These are phyloP conservation scores for Capitella teleta DNA, from an alignment of 1,140 invertebrate genomes.

Conservation along the genomic window DNA sequence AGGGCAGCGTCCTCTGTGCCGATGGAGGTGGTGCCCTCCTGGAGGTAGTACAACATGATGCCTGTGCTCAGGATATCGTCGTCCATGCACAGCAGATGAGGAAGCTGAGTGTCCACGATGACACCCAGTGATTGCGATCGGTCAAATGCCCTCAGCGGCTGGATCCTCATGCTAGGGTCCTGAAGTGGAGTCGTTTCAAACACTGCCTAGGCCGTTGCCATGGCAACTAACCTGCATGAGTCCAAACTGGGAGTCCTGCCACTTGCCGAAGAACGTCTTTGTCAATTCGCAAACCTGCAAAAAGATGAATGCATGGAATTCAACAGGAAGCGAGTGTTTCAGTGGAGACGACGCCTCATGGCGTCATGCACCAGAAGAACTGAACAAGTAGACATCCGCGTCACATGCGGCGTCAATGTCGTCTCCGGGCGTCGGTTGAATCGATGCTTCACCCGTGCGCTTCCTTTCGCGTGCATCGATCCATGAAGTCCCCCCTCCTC, in stretches of 20 bases:
- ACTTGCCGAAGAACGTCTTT: conserved; percentile 80
- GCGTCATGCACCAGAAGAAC: no score
- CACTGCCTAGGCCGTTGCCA: background rate
- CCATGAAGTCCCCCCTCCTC: no score
- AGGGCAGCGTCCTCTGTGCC: conserved; percentile 58
- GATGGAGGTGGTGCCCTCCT: conserved; percentile 46
- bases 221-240: background rate
- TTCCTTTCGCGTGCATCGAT: no score
- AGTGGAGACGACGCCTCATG: no score
- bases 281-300: conserved; percentile 68
- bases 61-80: conserved; percentile 73
- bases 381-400: no score
- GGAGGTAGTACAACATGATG: conserved; percentile 75
- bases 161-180: conserved; percentile 5
- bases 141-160: background rate
- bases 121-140: conserved; percentile 47
- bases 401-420: no score
- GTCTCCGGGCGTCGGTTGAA: no score
- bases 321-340: no score
- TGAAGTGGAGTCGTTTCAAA: background rate
- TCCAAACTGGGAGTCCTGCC: conserved; percentile 53
- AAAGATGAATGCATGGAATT: no score
- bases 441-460: no score
- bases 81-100: conserved; percentile 70
- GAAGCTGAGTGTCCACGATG: conserved; percentile 72